Base-by-base conservation (phyloP, 2,888 invertebrate genomes). In the Isoperla grammatica region DNA sequence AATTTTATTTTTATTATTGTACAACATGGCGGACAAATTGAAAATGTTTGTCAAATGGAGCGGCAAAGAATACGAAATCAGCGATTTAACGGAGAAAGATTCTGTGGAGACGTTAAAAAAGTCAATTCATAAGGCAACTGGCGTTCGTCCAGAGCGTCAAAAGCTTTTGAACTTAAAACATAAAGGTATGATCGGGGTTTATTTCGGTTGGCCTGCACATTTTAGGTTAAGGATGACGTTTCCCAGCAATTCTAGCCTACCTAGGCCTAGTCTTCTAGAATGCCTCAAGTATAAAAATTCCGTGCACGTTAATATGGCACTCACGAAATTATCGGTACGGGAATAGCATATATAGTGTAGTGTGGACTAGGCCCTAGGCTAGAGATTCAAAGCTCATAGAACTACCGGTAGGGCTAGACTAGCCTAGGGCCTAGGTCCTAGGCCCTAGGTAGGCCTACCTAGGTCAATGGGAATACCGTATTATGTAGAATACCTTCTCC, bases 131-230 rank as follows among this genome's bases (percentile, higher is more conserved):
- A 86, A 87, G 73, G 85, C 88, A 71, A 97, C 96, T 48, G 88
- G 90, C 63, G 96, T 97, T 20, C 82, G 88, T 60, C 91, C 95
- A n/a, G 90, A 92, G 70, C 80, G 95, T 64, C 96, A 97, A 74
- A 97, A 96, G 76, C 76, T 97, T 45, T 80, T 97, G 45, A 96
- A 96, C 75, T 81, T 97, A 56, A 95, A 94, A 78, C 82, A 84
- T 71, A 93, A 94, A 85, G 95, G 95, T 92, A 75, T 70, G 68
- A 65, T 66, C 67, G 67, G 67, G 2, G 19, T 37, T 9, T 48
- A 29, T 19, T 23, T 49, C 29, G 29, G 8, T 29, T 6, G 29
- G 29, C 29, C 8, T 43, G 15, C 19, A 5, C 6, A 3, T 17
- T 43, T 5, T 43, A 43, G 19, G 19, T 43, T 43, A 15, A 9